phyloP scores from a whole-genome alignment of 2,797 vertebrate genomes.

The Mus spretus region DNA sequence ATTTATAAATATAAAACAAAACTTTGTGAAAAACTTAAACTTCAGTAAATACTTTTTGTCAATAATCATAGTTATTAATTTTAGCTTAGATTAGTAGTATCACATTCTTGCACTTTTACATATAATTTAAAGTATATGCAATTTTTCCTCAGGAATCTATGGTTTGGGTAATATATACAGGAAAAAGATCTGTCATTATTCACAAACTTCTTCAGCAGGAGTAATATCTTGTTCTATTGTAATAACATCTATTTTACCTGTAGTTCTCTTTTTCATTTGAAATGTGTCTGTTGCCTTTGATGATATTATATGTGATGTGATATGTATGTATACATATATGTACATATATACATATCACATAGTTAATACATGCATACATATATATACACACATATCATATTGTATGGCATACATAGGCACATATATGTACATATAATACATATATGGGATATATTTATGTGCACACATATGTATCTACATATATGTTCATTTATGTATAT shows the following conservation, averaged over 20 bases:
- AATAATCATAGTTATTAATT: constrained; percentile 53
- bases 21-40: constrained; percentile 1
- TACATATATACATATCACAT: neutral
- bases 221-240: neutral
- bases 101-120: constrained; percentile 10
- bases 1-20: neutral
- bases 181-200: neutral
- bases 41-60: constrained; percentile 52
- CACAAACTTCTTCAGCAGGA: constrained; percentile 6
- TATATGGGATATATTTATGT: neutral
- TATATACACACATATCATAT: neutral
- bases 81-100: constrained; percentile 25
- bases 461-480: neutral
- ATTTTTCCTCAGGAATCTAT: constrained; percentile 49
- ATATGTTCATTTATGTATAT: too few species aligned
- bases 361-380: neutral
- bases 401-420: neutral
- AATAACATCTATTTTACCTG: constrained; percentile 2
- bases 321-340: too few species aligned
- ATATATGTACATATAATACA: neutral
- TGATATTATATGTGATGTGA: neutral
- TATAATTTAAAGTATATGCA: neutral
- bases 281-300: neutral
- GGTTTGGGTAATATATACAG: constrained; percentile 7
- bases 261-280: neutral